These are phyloP conservation scores for Mesocricetus auratus DNA, from an alignment of 2,113 vertebrate species.

Conservation along the genomic window DNA sequence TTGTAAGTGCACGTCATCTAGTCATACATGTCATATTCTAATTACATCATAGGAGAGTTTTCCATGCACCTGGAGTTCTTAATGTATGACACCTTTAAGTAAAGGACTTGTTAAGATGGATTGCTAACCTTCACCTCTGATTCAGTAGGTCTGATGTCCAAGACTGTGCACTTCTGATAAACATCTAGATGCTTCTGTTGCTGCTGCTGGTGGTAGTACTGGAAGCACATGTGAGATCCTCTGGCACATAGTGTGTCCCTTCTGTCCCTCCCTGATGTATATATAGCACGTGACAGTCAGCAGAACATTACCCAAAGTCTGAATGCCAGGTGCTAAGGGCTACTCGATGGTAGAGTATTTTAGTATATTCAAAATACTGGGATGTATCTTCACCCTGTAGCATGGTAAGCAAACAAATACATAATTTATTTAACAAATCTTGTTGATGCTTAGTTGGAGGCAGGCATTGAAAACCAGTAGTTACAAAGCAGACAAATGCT, in stretches of 20 bases:
- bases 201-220: no score
- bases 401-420: background rate
- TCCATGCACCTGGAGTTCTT: background rate
- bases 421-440: conserved; percentile 40
- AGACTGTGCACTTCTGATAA: background rate
- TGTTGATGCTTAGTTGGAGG: background rate
- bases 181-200: background rate
- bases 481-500: background rate
- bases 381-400: background rate
- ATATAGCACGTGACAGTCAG: background rate
- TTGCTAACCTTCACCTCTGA: background rate
- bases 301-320: background rate
- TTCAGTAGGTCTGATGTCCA: background rate
- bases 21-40: fast-evolving
- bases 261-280: background rate
- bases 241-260: fast-evolving
- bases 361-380: background rate
- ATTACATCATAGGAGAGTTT: background rate
- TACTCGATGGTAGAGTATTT: background rate
- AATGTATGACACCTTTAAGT: background rate
- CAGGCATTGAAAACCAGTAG: background rate
- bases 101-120: background rate
- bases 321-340: background rate
- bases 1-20: no score
- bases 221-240: background rate